Evolutionary conservation across 2,113 vertebrate genomes (phyloP), one percentile per base, ranked within the genome.

Genomic region (Catharus minimus): DNA sequence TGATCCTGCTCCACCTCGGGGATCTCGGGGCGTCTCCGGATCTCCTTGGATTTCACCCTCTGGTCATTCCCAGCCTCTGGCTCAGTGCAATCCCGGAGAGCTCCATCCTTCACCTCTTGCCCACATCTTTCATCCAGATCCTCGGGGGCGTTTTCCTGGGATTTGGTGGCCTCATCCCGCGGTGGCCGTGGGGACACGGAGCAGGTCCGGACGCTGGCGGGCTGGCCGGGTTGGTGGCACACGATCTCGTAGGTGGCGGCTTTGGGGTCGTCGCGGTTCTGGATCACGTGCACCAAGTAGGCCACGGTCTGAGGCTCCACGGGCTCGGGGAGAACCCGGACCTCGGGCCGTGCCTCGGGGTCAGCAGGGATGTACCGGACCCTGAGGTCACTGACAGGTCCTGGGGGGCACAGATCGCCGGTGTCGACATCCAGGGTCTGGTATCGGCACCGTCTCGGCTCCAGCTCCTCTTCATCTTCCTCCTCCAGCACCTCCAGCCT

Each of bases 11-110:
- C 4, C 30, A 0, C 19, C 46, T 71, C 66, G 0, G 53, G 14
- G 44, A 8, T 5, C 64, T 68, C 30, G 4, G 38, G 38, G 46
- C 15, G 3, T 32, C 46, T 61, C 32, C 10, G 56, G 10, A 4
- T 17, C 27, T 61, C 79, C 56, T 21, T 26, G 47, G 56, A 14
- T 32, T 32, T 53, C 26, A 2, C 79, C 32, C 16, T 10, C 46
- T 36, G 38, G 1, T 15, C 46, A 1, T 36, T 24, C 5, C 0
- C 38, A 0, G 15, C 66, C 46, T 50, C 44, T 0, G 6, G 7
- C 7, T 28, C 33, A 0, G 17, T 3, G 1, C 8, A 2, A 26
- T 38, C 77, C 5, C 11, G 11, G 2, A 2, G 10, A 6, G 11
- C 30, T 27, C 78, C 38, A 0, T 24, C 66, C 56, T 71, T 21